Conservation (phyloP, 2,113 vertebrate species). For the Ptilorrhoa leucosticta region DNA sequence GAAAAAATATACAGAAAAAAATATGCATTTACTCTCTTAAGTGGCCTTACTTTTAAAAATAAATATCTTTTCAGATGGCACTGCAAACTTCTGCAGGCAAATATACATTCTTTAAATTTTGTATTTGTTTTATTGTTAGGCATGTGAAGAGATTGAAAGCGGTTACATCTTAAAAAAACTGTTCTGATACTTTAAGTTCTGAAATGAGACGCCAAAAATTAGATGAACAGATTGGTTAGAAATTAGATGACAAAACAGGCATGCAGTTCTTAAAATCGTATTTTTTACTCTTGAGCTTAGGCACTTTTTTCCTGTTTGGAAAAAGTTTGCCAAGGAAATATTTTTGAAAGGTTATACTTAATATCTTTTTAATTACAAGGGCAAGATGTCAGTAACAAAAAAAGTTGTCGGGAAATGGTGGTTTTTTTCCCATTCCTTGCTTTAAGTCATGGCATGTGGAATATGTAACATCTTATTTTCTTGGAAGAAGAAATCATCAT, state of each 20-base stretch:
- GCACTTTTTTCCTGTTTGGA: not conserved
- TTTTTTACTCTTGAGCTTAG: not conserved
- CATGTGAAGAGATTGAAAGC: not conserved
- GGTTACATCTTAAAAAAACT: not conserved
- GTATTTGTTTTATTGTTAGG: not conserved
- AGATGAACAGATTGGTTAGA: not conserved
- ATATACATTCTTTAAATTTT: not conserved
- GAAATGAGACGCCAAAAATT: not conserved
- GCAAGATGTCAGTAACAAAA: not conserved
- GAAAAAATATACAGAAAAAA: not conserved
- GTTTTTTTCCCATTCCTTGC: not conserved
- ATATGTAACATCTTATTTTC: not conserved
- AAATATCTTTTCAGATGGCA: not conserved
- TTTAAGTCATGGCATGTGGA: not conserved
- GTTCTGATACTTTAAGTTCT: not conserved
- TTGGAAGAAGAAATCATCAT: not conserved
- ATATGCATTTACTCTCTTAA: not conserved
- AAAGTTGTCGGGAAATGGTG: not conserved
- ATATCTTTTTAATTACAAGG: not conserved
- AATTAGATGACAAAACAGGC: not conserved
- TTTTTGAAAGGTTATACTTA: not conserved
- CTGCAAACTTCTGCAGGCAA: not conserved
- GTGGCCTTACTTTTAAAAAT: not conserved
- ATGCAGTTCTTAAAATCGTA: not conserved
- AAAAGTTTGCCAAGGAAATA: not conserved